Evolutionary conservation across 2,113 vertebrate species (phyloP).

Genomic region (Choloepus hoffmanni): DNA sequence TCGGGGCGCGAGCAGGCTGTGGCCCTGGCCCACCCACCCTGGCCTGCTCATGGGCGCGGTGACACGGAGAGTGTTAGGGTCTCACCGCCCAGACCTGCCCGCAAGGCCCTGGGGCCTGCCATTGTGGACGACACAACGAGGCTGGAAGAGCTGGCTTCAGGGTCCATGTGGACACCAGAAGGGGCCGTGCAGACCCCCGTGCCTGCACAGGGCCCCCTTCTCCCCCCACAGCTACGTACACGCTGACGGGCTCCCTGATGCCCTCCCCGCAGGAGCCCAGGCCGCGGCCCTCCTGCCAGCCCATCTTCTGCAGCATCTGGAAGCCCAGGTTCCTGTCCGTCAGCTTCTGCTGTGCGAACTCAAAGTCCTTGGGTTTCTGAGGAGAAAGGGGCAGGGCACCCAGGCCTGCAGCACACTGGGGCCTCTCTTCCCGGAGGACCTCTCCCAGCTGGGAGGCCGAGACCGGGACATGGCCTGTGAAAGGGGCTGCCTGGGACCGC

Average conservation of each 20-base stretch:
- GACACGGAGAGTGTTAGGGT: too few relatives aligned
- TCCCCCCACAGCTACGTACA: constrained; percentile 82
- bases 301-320: constrained; percentile 99
- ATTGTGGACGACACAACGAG: too few relatives aligned
- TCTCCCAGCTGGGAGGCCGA: not conserved
- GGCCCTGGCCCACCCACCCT: too few relatives aligned
- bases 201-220: not conserved
- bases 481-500: too few relatives aligned
- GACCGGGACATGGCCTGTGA: too few relatives aligned
- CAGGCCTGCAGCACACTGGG: not conserved
- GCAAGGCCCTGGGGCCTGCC: too few relatives aligned
- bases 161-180: too few relatives aligned
- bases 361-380: constrained; percentile 86
- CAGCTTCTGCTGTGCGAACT: constrained; percentile 90
- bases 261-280: constrained; percentile 94
- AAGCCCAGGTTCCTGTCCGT: constrained; percentile 97
- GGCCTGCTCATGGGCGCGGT: too few relatives aligned
- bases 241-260: constrained; percentile 93
- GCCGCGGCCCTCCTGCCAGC: constrained; percentile 97
- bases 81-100: too few relatives aligned
- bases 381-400: constrained; percentile 1
- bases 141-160: too few relatives aligned
- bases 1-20: too few relatives aligned
- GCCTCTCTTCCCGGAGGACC: not conserved
- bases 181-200: not conserved